Percentiles rank a stretch among this genome's conserved stretches.
Evolutionary conservation across 2,797 vertebrate genomes (phyloP).

Genomic region (Siniperca obscura): DNA sequence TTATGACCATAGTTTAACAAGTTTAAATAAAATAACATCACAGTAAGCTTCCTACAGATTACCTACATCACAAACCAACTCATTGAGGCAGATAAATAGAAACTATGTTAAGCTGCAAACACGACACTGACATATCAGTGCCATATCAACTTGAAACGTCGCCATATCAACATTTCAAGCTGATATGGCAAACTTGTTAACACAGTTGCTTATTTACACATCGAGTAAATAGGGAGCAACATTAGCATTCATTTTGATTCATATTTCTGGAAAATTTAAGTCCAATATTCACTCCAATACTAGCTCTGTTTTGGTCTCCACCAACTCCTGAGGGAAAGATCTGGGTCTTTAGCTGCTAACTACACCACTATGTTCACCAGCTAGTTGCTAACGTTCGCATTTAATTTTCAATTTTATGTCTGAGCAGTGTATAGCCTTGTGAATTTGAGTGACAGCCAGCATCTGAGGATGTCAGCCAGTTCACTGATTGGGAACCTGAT

Average conservation of each 20-base stretch:
- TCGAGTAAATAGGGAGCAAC: not conserved
- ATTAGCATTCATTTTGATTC: not conserved
- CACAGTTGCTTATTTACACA: not conserved
- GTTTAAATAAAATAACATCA: not conserved
- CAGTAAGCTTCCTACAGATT: not conserved
- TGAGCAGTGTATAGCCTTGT: slow-evolving; percentile 7
- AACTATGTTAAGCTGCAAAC: too few relatives aligned
- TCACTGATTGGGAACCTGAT: slow-evolving; percentile 32
- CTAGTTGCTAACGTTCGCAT: not conserved
- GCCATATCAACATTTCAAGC: not conserved
- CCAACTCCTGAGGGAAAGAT: not conserved
- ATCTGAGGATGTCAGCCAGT: slow-evolving; percentile 37
- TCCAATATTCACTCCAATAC: not conserved
- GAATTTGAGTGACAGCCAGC: slow-evolving; percentile 42
- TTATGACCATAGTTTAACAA: not conserved
- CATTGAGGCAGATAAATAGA: not conserved
- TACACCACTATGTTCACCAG: not conserved
- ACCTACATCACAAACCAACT: not conserved
- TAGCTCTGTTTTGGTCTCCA: not conserved
- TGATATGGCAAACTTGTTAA: not conserved
- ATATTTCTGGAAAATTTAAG: not conserved
- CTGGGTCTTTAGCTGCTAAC: not conserved
- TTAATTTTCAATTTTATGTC: slow-evolving; percentile 5
- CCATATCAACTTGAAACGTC: too few relatives aligned
- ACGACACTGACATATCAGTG: too few relatives aligned